Evolutionary conservation across 2,888 invertebrate species (phyloP).

Genomic region (Cantharis rufa): DNA sequence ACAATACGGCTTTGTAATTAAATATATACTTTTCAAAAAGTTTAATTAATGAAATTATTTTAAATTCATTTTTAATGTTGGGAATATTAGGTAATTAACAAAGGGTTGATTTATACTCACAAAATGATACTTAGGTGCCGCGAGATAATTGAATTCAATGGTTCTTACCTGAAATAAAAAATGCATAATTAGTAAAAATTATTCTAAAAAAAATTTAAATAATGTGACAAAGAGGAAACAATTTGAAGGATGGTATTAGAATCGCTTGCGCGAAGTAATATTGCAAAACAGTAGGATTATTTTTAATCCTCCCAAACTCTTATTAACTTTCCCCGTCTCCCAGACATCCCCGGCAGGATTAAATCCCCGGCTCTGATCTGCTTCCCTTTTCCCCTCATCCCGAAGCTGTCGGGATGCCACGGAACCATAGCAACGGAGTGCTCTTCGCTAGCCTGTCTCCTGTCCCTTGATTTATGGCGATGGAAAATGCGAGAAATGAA

Average conservation of each 20-base stretch:
- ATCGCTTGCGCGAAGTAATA: slow-evolving; percentile 46
- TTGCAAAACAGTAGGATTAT: slow-evolving; percentile 58
- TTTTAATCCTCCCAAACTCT: slow-evolving; percentile 58
- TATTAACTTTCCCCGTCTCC: slow-evolving; percentile 56
- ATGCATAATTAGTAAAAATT: slow-evolving; percentile 18
- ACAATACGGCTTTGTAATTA: neutral
- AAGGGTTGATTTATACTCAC: slow-evolving; percentile 13
- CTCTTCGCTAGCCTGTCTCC: slow-evolving; percentile 58
- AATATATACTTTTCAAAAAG: neutral
- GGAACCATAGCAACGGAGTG: slow-evolving; percentile 59
- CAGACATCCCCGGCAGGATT: slow-evolving; percentile 55
- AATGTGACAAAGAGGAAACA: slow-evolving; percentile 28
- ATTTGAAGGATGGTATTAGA: slow-evolving; percentile 29
- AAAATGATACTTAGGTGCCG: slow-evolving; percentile 4
- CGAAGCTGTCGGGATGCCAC: slow-evolving; percentile 58
- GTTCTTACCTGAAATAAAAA: slow-evolving; percentile 27
- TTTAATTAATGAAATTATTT: neutral
- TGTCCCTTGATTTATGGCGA: slow-evolving; percentile 60
- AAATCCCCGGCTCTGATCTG: slow-evolving; percentile 56
- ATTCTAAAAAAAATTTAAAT: slow-evolving; percentile 13
- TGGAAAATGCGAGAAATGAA: slow-evolving; percentile 61
- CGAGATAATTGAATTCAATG: neutral
- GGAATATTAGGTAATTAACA: neutral
- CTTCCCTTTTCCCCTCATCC: slow-evolving; percentile 35
- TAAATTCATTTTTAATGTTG: slow-evolving; percentile 1